phyloP scores from a whole-genome alignment of 2,113 vertebrate genomes.

The Bungarus multicinctus region DNA sequence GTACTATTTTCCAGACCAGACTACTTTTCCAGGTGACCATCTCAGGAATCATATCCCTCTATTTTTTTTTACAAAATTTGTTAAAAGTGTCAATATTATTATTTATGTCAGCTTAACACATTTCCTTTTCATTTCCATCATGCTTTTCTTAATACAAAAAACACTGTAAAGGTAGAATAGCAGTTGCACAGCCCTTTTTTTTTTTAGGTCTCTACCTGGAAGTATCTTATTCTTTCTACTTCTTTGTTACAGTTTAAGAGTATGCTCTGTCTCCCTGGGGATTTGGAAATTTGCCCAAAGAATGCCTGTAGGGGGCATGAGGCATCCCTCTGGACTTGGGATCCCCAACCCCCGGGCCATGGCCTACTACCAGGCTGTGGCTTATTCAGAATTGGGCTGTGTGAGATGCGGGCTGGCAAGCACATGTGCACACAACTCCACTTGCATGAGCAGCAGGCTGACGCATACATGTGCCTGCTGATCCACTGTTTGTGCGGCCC shows the following conservation, averaged over 20 bases:
- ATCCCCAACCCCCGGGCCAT: background rate
- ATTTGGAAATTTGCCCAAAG: background rate
- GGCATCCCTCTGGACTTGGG: background rate
- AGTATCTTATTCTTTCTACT: background rate
- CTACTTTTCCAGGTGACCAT: conserved; percentile 80
- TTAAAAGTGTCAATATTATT: background rate
- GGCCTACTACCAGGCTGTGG: no score
- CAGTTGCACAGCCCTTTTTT: background rate
- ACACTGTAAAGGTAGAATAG: background rate
- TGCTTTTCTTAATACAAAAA: background rate
- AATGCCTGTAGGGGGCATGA: background rate
- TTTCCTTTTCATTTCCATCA: background rate
- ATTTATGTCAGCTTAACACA: background rate
- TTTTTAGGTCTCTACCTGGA: background rate
- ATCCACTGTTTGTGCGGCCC: no score
- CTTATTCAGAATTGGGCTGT: no score
- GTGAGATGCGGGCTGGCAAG: no score
- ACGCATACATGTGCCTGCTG: accelerated
- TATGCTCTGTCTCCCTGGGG: background rate
- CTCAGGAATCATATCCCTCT: background rate
- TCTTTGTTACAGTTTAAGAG: background rate
- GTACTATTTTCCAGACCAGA: conserved; percentile 92
- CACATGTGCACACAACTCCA: no score
- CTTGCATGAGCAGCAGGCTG: no score
- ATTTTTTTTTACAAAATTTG: background rate